These are phyloP conservation scores for Catharus minimus DNA, from an alignment of 2,113 vertebrate genomes.

Conservation along the genomic window DNA sequence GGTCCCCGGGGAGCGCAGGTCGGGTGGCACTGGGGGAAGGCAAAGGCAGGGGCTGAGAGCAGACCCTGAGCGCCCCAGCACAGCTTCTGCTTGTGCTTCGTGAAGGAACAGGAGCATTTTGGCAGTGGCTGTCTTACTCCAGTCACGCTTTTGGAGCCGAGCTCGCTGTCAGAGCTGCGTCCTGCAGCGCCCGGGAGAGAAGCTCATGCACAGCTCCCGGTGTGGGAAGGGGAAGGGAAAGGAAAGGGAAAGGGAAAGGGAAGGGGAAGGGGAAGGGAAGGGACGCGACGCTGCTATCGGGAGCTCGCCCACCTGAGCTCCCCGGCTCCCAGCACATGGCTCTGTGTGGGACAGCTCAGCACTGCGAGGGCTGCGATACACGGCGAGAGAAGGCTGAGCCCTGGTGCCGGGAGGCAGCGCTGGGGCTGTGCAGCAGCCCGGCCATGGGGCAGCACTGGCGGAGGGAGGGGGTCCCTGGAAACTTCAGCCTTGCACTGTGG, in stretches of 20 bases:
- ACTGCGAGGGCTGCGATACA: accelerated
- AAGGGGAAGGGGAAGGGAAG: too few species aligned
- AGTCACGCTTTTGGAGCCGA: background rate
- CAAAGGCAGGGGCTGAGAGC: background rate
- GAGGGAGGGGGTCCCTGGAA: background rate
- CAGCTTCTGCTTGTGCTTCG: accelerated
- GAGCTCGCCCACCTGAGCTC: background rate
- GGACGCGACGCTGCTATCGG: too few species aligned
- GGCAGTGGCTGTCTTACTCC: background rate
- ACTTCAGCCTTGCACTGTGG: background rate
- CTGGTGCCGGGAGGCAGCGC: background rate
- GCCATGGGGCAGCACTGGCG: background rate
- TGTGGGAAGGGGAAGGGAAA: background rate
- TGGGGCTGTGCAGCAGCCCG: background rate
- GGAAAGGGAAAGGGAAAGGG: too few species aligned
- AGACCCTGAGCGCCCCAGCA: accelerated
- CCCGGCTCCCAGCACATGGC: background rate
- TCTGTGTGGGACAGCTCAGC: background rate
- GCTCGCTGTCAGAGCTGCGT: accelerated
- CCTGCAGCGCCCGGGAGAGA: accelerated
- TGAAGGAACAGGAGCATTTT: background rate
- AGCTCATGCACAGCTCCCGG: background rate
- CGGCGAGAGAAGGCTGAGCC: background rate
- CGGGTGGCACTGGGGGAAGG: background rate
- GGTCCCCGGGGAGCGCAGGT: background rate